Conservation (phyloP, 2,888 invertebrate species). For the Taphrorychus bicolor region DNA sequence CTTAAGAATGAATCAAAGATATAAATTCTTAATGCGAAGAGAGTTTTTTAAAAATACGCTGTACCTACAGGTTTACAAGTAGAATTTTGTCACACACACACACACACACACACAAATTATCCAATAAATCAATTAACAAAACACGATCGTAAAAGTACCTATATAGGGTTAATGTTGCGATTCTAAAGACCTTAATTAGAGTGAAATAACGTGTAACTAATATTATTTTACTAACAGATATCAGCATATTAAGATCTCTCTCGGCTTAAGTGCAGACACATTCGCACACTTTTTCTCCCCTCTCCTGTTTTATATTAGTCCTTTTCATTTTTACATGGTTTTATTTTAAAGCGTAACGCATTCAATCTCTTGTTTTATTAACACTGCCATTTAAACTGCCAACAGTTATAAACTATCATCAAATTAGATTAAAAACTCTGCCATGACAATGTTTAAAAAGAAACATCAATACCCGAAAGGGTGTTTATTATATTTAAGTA, state of each 20-base stretch:
- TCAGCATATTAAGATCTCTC: neutral
- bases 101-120: no score
- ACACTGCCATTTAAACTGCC: constrained; percentile 40
- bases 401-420: constrained; percentile 18
- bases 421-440: constrained; percentile 21
- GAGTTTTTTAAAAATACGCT: no score
- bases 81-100: no score
- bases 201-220: neutral
- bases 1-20: no score
- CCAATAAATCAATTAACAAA: no score
- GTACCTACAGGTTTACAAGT: no score
- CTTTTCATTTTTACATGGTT: neutral
- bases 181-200: neutral
- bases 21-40: no score
- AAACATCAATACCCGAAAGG: neutral
- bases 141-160: no score
- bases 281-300: neutral
- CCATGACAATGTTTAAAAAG: constrained; percentile 21
- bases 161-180: neutral
- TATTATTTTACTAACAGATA: constrained; percentile 5
- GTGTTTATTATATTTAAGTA: no score
- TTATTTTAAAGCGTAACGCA: no score
- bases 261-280: neutral
- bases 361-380: constrained; percentile 3
- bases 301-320: neutral